A percentile compares a stretch with the other conserved stretches of the same genome.
These are phyloP conservation scores for Drepana arcuata DNA, from an alignment of 1,140 invertebrate genomes.

Conservation along the genomic window DNA sequence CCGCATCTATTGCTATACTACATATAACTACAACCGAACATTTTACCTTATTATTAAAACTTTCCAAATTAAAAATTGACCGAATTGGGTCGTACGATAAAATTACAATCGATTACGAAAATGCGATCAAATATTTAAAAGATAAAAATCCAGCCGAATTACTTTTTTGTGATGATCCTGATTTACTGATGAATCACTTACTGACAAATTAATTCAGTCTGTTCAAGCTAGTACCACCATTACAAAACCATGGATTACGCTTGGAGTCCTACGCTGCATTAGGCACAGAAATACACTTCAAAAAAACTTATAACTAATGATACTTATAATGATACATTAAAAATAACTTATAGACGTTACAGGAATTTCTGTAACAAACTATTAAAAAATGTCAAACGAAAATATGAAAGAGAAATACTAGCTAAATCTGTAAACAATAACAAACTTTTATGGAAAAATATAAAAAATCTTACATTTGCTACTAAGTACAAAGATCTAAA, in stretches of 20 bases:
- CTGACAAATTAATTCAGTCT: neutral
- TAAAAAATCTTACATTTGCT: too few species aligned
- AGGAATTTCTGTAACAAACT: neutral
- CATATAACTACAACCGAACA: neutral
- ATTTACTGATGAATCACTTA: neutral
- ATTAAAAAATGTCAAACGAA: neutral
- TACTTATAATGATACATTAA: neutral
- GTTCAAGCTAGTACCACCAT: neutral
- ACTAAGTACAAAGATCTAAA: too few species aligned
- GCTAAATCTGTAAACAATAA: too few species aligned
- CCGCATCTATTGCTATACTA: slow-evolving; percentile 9
- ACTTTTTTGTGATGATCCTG: neutral
- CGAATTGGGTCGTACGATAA: neutral
- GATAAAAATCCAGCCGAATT: neutral
- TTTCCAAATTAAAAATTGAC: neutral
- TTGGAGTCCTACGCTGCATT: neutral
- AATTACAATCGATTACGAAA: neutral
- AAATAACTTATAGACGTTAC: neutral
- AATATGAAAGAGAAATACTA: too few species aligned
- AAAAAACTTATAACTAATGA: neutral
- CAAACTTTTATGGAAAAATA: too few species aligned
- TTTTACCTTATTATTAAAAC: neutral
- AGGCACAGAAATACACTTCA: neutral
- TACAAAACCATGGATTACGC: neutral
- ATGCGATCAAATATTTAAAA: neutral